phyloP scores from a whole-genome alignment of 2,113 vertebrate species.

The Paradoxurus hermaphroditus region DNA sequence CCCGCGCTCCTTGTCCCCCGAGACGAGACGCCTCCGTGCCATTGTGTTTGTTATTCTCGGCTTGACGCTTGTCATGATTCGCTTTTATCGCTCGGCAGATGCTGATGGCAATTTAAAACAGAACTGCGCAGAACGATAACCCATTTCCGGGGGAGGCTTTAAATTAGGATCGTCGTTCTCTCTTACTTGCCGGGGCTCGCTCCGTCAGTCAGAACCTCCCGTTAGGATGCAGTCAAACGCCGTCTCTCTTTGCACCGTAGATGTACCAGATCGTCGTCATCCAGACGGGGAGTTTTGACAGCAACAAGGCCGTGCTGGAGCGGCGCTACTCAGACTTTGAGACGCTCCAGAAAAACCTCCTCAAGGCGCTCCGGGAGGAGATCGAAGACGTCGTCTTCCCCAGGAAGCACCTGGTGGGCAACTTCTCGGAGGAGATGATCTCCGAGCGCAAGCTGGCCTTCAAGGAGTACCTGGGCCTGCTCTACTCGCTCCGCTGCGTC shows the following conservation, averaged over 20 bases:
- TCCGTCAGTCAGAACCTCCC: not conserved
- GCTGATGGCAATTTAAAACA: not conserved
- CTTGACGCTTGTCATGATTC: not conserved
- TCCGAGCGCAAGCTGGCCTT: conserved; percentile 88
- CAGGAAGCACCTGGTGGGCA: conserved; percentile 87
- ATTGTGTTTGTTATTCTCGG: not conserved
- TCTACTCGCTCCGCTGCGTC: conserved; percentile 85
- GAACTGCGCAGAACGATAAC: not conserved
- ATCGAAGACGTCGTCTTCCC: conserved; percentile 92
- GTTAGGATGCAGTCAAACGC: not conserved
- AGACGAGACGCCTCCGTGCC: fast-evolving
- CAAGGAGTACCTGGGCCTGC: conserved; percentile 88
- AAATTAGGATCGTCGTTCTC: fast-evolving
- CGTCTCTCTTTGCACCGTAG: conserved; percentile 72
- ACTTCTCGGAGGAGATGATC: conserved; percentile 89
- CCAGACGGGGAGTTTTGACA: conserved; percentile 94
- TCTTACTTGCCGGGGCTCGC: not conserved
- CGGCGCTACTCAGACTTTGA: conserved; percentile 93
- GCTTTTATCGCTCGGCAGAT: not conserved
- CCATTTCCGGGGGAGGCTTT: not conserved
- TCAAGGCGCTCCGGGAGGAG: conserved; percentile 89
- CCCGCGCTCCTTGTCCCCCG: fast-evolving
- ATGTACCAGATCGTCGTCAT: conserved; percentile 91
- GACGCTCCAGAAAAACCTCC: conserved; percentile 87
- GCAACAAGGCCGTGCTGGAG: conserved; percentile 86